A percentile compares a stretch with the other conserved stretches of the same genome.
These are phyloP conservation scores for Ceratothoa steindachneri DNA, from an alignment of 2,888 invertebrate species.

Conservation along the genomic window DNA sequence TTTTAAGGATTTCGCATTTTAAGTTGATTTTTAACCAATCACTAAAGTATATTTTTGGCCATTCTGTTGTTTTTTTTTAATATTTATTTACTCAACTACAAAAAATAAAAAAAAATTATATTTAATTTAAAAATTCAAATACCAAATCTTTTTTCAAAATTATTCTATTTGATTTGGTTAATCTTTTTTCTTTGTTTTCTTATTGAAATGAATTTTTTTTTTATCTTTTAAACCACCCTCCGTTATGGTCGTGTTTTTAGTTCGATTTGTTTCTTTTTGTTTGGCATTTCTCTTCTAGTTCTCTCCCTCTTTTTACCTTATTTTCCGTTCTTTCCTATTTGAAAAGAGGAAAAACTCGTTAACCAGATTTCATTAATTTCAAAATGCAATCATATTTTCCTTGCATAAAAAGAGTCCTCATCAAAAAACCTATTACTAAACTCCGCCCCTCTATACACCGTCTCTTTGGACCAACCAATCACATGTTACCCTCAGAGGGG, in stretches of 20 bases:
- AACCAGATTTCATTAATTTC: constrained; percentile 48
- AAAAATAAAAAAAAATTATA: no score
- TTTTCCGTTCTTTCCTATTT: constrained; percentile 17
- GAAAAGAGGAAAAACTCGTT: constrained; percentile 44
- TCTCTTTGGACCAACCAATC: constrained; percentile 28
- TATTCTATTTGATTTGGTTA: background rate
- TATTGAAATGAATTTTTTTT: no score
- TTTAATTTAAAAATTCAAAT: no score
- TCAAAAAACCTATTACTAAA: constrained; percentile 47
- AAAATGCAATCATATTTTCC: constrained; percentile 48
- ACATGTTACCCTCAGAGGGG: constrained; percentile 17
- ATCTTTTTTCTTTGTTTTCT: background rate
- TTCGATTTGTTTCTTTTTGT: background rate
- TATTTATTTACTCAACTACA: no score
- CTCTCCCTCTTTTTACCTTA: background rate
- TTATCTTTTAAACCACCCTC: no score
- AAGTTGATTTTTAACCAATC: no score
- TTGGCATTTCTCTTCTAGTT: background rate
- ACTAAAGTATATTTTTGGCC: no score
- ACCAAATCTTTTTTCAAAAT: no score
- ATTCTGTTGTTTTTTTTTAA: no score
- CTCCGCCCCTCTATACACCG: constrained; percentile 35
- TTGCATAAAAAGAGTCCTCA: constrained; percentile 47
- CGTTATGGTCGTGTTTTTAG: no score
- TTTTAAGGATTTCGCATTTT: no score